These are phyloP conservation scores for Marcusenius ussheri DNA, from an alignment of 2,113 vertebrate species.

Conservation along the genomic window DNA sequence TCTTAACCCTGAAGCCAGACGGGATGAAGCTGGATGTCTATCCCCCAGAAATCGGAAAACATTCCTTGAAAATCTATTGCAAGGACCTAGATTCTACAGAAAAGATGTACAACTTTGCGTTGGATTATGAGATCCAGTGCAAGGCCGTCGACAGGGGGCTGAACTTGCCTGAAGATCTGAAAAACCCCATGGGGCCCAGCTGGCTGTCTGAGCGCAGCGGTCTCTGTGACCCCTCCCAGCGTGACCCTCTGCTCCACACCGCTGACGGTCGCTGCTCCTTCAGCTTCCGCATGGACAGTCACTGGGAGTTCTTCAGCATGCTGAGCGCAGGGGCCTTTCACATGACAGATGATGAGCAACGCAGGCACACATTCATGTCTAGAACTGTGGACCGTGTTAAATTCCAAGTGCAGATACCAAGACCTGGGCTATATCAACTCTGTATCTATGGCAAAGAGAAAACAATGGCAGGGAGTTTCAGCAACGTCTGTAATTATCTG, in stretches of 20 bases:
- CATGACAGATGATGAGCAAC: conserved; percentile 25
- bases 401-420: conserved; percentile 65
- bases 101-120: conserved; percentile 44
- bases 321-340: conserved; percentile 43
- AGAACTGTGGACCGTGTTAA: conserved; percentile 48
- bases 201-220: conserved; percentile 69
- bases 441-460: conserved; percentile 65
- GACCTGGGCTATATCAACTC: conserved; percentile 60
- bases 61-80: conserved; percentile 66
- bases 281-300: conserved; percentile 58
- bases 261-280: conserved; percentile 58
- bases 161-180: conserved; percentile 52
- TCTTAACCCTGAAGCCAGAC: conserved; percentile 57
- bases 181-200: conserved; percentile 66
- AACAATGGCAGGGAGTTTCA: conserved; percentile 53
- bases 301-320: conserved; percentile 51
- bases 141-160: conserved; percentile 45
- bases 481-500: conserved; percentile 70
- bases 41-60: conserved; percentile 55
- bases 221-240: conserved; percentile 53
- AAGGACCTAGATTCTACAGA: conserved; percentile 43
- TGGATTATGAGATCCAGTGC: conserved; percentile 61
- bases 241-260: conserved; percentile 56
- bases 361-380: conserved; percentile 55
- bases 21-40: conserved; percentile 71